These are phyloP conservation scores for Melikaiella ostensackeni DNA, from an alignment of 2,888 invertebrate species.

Conservation along the genomic window DNA sequence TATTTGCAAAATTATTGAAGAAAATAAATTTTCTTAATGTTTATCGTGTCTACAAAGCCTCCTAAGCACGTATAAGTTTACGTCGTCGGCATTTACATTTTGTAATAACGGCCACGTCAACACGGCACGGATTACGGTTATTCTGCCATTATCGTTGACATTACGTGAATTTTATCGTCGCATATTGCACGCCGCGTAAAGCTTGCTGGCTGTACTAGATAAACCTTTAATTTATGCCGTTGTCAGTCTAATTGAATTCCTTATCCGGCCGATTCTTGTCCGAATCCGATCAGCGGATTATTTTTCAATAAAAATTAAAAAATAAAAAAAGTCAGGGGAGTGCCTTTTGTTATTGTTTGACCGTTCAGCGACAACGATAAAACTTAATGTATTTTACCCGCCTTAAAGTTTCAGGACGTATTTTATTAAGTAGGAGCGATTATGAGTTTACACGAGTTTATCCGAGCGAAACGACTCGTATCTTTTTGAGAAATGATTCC, in stretches of 20 bases:
- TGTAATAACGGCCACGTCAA: slow-evolving; percentile 32
- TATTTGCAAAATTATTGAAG: background rate
- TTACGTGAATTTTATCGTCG: slow-evolving; percentile 38
- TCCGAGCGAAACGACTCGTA: background rate
- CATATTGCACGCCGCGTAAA: slow-evolving; percentile 36
- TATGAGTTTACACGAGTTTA: background rate
- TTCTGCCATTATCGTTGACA: slow-evolving; percentile 36
- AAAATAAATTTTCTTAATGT: background rate
- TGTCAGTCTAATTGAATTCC: slow-evolving; percentile 33
- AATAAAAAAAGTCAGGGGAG: background rate
- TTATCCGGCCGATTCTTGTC: slow-evolving; percentile 23
- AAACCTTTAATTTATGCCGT: slow-evolving; percentile 24
- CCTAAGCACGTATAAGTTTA: background rate
- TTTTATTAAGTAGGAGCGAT: background rate
- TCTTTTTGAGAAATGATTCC: background rate
- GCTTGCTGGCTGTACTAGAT: slow-evolving; percentile 36
- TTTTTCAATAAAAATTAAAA: background rate
- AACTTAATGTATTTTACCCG: background rate
- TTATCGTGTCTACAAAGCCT: no score
- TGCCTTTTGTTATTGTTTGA: background rate
- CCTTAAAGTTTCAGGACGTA: background rate
- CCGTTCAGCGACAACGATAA: background rate
- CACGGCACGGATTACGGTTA: slow-evolving; percentile 34
- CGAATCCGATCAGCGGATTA: background rate
- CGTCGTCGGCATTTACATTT: slow-evolving; percentile 23